phyloP scores from a whole-genome alignment of 2,888 invertebrate genomes.

The Halictus ligatus region DNA sequence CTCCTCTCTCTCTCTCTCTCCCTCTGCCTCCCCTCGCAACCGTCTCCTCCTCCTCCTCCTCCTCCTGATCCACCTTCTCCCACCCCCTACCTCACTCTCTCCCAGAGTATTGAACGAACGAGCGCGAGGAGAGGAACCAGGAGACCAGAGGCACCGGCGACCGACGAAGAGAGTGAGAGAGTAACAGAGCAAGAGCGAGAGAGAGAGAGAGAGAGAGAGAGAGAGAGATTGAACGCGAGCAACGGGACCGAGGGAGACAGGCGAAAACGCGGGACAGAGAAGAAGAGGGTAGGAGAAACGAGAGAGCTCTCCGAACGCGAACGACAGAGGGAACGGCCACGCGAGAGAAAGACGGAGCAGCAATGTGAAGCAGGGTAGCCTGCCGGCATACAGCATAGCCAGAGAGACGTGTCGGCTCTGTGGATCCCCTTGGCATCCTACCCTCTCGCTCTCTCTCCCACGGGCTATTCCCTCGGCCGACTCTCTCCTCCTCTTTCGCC shows the following conservation, averaged over 20 bases:
- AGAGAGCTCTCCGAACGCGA: slow-evolving; percentile 70
- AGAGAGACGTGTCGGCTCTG: slow-evolving; percentile 80
- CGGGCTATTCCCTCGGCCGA: slow-evolving; percentile 20
- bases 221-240: slow-evolving; percentile 56
- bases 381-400: slow-evolving; percentile 77
- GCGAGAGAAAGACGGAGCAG: slow-evolving; percentile 63
- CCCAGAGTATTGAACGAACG: slow-evolving; percentile 81
- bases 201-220: slow-evolving; percentile 53
- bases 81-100: slow-evolving; percentile 72
- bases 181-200: slow-evolving; percentile 54
- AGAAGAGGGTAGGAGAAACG: slow-evolving; percentile 40
- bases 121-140: slow-evolving; percentile 76
- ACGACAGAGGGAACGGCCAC: slow-evolving; percentile 64
- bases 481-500: slow-evolving; percentile 39
- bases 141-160: slow-evolving; percentile 73
- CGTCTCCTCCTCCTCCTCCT: slow-evolving; percentile 40
- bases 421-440: slow-evolving; percentile 61
- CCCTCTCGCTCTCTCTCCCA: slow-evolving; percentile 25
- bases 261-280: slow-evolving; percentile 48
- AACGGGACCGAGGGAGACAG: slow-evolving; percentile 46
- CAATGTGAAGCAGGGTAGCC: slow-evolving; percentile 75
- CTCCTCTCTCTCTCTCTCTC: slow-evolving; percentile 34
- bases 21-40: slow-evolving; percentile 6
- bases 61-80: slow-evolving; percentile 40
- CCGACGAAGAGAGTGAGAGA: neutral